A percentile compares a stretch with the other conserved stretches of the same genome.
These are phyloP conservation scores for Stylophora pistillata DNA, from an alignment of 64 coral and sea anemone species.

Conservation along the genomic window DNA sequence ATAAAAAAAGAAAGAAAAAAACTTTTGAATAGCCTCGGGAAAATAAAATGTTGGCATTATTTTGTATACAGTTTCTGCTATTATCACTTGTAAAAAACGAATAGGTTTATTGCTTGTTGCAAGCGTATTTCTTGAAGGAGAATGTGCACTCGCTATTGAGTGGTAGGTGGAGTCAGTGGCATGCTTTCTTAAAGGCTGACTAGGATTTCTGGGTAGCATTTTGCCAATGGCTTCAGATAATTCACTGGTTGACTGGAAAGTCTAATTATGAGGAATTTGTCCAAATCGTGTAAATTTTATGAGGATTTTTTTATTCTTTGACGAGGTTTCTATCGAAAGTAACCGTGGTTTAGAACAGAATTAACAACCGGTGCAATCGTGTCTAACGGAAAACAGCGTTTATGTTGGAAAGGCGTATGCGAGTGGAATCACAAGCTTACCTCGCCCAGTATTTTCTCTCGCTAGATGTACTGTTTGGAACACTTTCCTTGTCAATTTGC, in stretches of 20 bases:
- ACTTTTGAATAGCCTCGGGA: too few relatives aligned
- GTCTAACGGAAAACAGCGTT: too few relatives aligned
- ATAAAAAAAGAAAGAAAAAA: background rate
- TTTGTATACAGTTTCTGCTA: background rate
- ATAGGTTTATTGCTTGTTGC: background rate
- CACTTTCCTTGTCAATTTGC: background rate
- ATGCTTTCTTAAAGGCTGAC: background rate
- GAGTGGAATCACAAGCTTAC: background rate
- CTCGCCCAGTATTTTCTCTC: background rate
- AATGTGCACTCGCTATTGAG: background rate
- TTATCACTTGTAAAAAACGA: background rate
- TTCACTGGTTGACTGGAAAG: background rate
- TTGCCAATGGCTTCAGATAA: background rate
- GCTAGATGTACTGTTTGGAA: background rate
- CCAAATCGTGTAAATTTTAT: background rate
- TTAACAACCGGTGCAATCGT: background rate
- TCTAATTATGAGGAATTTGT: background rate
- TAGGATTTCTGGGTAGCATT: background rate
- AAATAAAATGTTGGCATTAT: slow-evolving; percentile 11
- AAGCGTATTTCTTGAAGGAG: background rate
- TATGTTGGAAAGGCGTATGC: too few relatives aligned
- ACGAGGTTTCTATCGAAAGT: background rate
- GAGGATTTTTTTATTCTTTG: background rate
- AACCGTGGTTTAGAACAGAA: background rate
- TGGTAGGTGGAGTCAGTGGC: background rate